Base-by-base conservation (phyloP, 2,888 invertebrate species). In the Synergus laeviventris region DNA sequence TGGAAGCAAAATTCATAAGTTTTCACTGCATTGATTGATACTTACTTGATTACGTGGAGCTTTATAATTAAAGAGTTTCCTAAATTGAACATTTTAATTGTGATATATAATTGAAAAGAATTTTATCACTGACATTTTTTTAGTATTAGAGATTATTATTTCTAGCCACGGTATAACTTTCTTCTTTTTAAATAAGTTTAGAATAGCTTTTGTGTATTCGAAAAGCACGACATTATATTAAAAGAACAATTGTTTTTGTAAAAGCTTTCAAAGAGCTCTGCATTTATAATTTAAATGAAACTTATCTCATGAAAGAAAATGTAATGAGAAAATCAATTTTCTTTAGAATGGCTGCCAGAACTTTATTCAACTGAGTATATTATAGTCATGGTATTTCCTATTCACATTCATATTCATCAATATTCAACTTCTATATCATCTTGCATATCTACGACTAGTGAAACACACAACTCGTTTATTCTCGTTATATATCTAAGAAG, bases 51-150 rank as follows among this genome's bases (percentile, higher is more conserved):
- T 49, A n/a, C 1, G n/a, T n/a, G 0, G n/a, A 8, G n/a, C 49
- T 49, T 49, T n/a, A 2, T 49, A n/a, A 16, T 8, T n/a, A 49
- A 45, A 45, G 31, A 31, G 5, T 31, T 31, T 31, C 5, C 31
- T 31, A 31, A 31, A 31, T 31, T 31, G 5, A 5, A 0, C 5
- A 31, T 31, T 31, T 31, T 5, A 31, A 31, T 31, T 31, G 31
- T 1, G n/a, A n/a, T 8, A 76, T 74, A 74, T 12, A 42, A 75
- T 36, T 74, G 59, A 56, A 75, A 75, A 74, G 21, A 45, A 24
- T 45, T 66, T 42, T 12, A 45, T 66, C 14, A 66, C 45, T 16
- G 8, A 39, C 7, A 14, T 16, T 24, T 66, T 24, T 45, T 16
- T 24, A 42, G 16, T 62, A 62, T 24, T 16, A 5, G 4, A 12